Evolutionary conservation across 2,888 invertebrate genomes (phyloP), one percentile per base, ranked within the genome.

Genomic region (Serrognathus titanus): DNA sequence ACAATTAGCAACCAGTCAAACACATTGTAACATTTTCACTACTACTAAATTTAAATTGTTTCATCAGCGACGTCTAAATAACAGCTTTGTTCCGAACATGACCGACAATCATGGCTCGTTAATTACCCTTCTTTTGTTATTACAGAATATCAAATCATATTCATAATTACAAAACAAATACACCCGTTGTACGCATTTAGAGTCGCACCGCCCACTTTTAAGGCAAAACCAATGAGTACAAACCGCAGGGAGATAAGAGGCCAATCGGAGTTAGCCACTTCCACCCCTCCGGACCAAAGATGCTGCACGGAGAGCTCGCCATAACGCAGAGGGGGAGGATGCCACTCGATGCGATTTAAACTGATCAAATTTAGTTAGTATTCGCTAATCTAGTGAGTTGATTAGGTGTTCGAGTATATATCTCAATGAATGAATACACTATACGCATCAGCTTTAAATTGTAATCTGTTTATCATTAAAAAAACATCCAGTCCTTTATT

Each of bases 161-260:
- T 76, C 77, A 76, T 78, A 78, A 78, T 78, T 77, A 75, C 76
- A 75, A 75, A 74, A 76, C 77, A 77, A 77, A 77, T 73, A 76
- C 58, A 51, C 56, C 60, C 60, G 62, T 60, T 60, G 61, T 64
- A 60, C 63, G 63, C 63, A 60, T 67, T 66, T 67, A 68, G 57
- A 56, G 46, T 36, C 37, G 56, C 58, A 57, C 58, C 63, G 65
- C 69, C 69, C 54, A 60, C 54, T 47, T 51, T 62, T 59, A 55
- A 50, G 52, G 47, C 37, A 49, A 46, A 52, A 48, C 63, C 62
- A 65, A 65, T 63, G 55, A 45, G 48, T 48, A 49, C 41, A 51
- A 52, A 57, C 63, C 58, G 53, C 59, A 56, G 54, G 45, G 58
- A 41, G 55, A 47, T 47, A 48, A 41, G 13, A 51, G 60, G 48